Evolutionary conservation across 2,888 invertebrate genomes (phyloP).

Genomic region (Hedychridium roseum): DNA sequence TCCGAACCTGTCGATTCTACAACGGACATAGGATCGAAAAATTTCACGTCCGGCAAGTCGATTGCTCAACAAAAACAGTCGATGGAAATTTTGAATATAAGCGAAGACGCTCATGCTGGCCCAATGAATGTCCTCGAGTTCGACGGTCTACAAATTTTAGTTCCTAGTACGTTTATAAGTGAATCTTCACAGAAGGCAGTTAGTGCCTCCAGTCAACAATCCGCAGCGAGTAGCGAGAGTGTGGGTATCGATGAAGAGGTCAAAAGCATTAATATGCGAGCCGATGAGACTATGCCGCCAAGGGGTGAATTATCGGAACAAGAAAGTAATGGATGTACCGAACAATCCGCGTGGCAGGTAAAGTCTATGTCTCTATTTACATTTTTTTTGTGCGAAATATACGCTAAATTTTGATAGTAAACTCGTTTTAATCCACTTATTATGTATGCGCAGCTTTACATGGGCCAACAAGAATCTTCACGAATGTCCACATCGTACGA

Average conservation of each 20-base stretch:
- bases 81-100: constrained; percentile 58
- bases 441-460: constrained; percentile 66
- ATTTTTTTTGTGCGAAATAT: neutral
- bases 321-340: constrained; percentile 84
- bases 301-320: constrained; percentile 87
- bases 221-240: constrained; percentile 59
- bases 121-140: constrained; percentile 66
- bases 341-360: constrained; percentile 80
- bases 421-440: too few species aligned
- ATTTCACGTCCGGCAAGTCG: constrained; percentile 48
- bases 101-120: constrained; percentile 60
- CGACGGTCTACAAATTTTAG: constrained; percentile 64
- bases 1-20: constrained; percentile 51
- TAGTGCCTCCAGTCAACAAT: constrained; percentile 60
- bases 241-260: constrained; percentile 59
- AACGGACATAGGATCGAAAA: constrained; percentile 52
- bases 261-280: constrained; percentile 76
- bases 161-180: constrained; percentile 62
- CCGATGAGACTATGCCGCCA: constrained; percentile 88
- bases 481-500: constrained; percentile 70
- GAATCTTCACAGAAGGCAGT: constrained; percentile 62
- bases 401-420: neutral
- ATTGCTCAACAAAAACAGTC: constrained; percentile 54
- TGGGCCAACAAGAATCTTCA: constrained; percentile 69
- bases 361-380: constrained; percentile 46